Base-by-base conservation (phyloP, 2,888 invertebrate species). In the Catocala sponsa region DNA sequence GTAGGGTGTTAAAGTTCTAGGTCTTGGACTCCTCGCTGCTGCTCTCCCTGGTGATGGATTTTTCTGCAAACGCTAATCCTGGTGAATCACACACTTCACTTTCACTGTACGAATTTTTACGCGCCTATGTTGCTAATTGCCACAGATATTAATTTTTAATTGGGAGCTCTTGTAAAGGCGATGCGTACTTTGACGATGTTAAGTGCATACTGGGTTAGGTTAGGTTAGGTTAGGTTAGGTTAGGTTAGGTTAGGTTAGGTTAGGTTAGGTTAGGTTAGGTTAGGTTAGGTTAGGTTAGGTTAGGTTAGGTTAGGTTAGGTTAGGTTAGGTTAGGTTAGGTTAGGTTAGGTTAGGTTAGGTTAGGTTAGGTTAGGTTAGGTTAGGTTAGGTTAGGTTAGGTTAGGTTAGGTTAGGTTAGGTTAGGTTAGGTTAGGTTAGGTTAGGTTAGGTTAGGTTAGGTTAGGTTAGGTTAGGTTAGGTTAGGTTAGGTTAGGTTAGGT, bases 351-450 rank as follows among this genome's bases (percentile, higher is more conserved):
- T 48, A 48, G 48, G 48, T 52, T 52, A 67, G 68, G 74, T 69
- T 74, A 65, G 70, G 75, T 70, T 73, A 64, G 68, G 73, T 67
- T 70, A 67, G 61, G 60, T 63, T 68, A 65, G 65, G 68, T 47
- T 57, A 54, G 55, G 57, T 61, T 60, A 60, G 67, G 74, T 66
- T 67, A 65, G 69, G 74, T 66, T 70, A 65, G 69, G 72, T 68
- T 72, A 65, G 64, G 68, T 78, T 65, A 70, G 64, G 63, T 63
- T 63, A 59, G 63, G 63, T 59, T 63, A 63, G 68, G 71, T 65
- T 68, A 63, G 68, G 70, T 65, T 70, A 59, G 70, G 72, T 64
- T 70, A 67, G 74, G 70, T 71, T 69, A 63, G 71, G 74, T 66
- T 72, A 63, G 68, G 74, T 63, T 66, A 68, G 68, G 68, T 67